Evolutionary conservation across 1,140 invertebrate genomes (phyloP), one percentile per base, ranked within the genome.

Genomic region (Philotrypesis tridentata): DNA sequence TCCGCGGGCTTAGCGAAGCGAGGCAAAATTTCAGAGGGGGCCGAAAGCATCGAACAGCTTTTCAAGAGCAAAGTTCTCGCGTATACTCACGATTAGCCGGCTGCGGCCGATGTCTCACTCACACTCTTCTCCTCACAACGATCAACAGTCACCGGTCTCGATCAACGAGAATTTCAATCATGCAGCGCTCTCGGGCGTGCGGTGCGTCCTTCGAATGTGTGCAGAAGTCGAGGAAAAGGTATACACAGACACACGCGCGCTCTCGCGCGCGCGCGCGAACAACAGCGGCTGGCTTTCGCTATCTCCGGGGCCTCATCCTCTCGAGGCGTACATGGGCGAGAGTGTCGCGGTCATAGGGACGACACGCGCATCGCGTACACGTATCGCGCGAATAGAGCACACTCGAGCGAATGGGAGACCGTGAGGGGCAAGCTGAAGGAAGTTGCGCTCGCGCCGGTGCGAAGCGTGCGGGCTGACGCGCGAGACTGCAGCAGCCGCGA

Each of bases 31-130:
- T 70, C n/a, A n/a, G n/a, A n/a, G n/a, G n/a, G n/a, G n/a, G n/a
- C n/a, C n/a, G n/a, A n/a, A n/a, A n/a, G n/a, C n/a, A n/a, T n/a
- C n/a, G n/a, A n/a, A n/a, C n/a, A n/a, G n/a, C n/a, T n/a, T n/a
- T n/a, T n/a, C n/a, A n/a, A n/a, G n/a, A n/a, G n/a, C n/a, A n/a
- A n/a, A n/a, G n/a, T n/a, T n/a, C n/a, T 40, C n/a, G 31, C 0
- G 17, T 55, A 55, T 43, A 73, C 71, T 73, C 25, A 73, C 71
- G 37, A 25, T 55, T 48, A 72, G 14, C 70, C 70, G n/a, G 70
- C 12, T 72, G 0, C 37, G 4, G 9, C 23, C 48, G 25, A 27
- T 5, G 23, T 65, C 25, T 4, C 23, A 27, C 63, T 83, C 84
- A 12, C 61, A 48, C 43, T 48, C 48, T 55, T 5, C 48, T 55